Base-by-base conservation (phyloP, 1,140 invertebrate genomes). In the Listronotus oregonensis region DNA sequence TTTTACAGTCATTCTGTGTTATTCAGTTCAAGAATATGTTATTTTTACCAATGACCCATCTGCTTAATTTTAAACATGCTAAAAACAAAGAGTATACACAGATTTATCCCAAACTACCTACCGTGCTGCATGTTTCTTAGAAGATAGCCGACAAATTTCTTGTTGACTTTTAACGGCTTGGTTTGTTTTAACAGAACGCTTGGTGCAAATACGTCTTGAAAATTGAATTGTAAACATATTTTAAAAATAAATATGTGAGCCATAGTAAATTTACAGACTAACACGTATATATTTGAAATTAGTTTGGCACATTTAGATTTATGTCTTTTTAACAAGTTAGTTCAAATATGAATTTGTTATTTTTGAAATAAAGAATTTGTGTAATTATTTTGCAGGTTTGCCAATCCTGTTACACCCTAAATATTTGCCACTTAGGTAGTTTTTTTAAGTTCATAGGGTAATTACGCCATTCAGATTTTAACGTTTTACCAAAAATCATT, bases 171-270 rank as follows among this genome's bases (percentile, higher is more conserved):
- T 59, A 59, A 59, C 57, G 57, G 57, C 57, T 59, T 42, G 44
- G 57, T 59, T 59, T 59, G 57, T 59, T 59, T 59, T 59, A 59
- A 59, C 57, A 59, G 44, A 59, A 59, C 57, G 49, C 57, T 59
- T 39, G 57, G 57, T 27, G 57, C 57, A 59, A 59, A 59, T 59
- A 59, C 57, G n/a, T 59, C 49, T 59, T 49, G 57, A 49, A 59
- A 59, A 59, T 59, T 59, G 40, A 59, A 59, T 49, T 59, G 44
- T 59, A 59, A 59, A 59, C 57, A 59, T 49, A 59, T 18, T 44
- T 47, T 59, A 59, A 59, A 59, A 59, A 59, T 59, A 59, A 59
- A 44, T 59, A 49, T 59, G 57, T 49, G 42, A 58, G 57, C 42
- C 14, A 59, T 31, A 59, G 57, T 43, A 59, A 59, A 59, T 59